Percentiles rank a stretch among this genome's conserved stretches.
phyloP scores from a whole-genome alignment of 2,888 invertebrate species.

The Diloba caeruleocephala region DNA sequence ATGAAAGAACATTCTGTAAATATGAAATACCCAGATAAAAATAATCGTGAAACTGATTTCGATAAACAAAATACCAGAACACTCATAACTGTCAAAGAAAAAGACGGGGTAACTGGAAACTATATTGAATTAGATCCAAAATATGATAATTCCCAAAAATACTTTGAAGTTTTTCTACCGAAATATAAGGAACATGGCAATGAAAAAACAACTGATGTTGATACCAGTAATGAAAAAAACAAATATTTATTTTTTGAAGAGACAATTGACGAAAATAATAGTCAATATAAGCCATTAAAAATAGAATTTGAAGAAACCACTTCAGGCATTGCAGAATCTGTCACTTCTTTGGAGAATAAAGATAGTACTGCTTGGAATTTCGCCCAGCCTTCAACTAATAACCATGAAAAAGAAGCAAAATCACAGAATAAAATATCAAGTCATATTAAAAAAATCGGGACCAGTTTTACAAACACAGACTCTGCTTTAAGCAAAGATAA shows the following conservation, averaged over 20 bases:
- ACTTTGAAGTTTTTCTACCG: slow-evolving; percentile 30
- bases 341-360: not conserved
- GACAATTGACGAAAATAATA: slow-evolving; percentile 5
- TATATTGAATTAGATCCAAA: slow-evolving; percentile 2
- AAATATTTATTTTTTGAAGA: slow-evolving; percentile 14
- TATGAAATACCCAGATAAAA: not conserved
- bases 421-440: not conserved
- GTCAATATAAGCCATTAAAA: slow-evolving; percentile 4
- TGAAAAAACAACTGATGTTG: slow-evolving; percentile 28
- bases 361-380: no score
- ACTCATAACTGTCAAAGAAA: not conserved
- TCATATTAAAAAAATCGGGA: not conserved
- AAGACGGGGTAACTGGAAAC: not conserved
- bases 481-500: not conserved
- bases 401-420: not conserved
- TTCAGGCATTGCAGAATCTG: not conserved
- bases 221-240: slow-evolving; percentile 19
- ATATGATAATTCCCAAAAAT: slow-evolving; percentile 7
- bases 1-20: not conserved
- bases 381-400: not conserved
- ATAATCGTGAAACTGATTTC: not conserved
- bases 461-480: no score
- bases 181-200: slow-evolving; percentile 10
- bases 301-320: slow-evolving; percentile 18
- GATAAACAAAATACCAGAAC: not conserved